Conservation (phyloP, 2,113 vertebrate species). For the Acrocephalus kingi region DNA sequence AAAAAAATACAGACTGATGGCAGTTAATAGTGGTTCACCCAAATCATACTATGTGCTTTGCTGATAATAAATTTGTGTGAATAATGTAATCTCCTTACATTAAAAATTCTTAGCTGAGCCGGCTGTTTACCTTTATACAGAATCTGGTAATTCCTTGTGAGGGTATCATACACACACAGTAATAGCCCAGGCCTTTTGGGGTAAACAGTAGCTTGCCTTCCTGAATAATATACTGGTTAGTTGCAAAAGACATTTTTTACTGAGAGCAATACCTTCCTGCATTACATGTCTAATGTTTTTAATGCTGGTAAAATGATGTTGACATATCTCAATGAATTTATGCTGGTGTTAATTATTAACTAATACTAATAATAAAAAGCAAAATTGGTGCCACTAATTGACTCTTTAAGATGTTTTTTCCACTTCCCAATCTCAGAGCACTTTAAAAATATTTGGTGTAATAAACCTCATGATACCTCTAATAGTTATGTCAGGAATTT, state of each 20-base stretch:
- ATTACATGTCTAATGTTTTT: not conserved
- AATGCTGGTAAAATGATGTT: not conserved
- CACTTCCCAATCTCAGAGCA: not conserved
- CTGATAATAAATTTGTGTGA: not conserved
- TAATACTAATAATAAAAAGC: not conserved
- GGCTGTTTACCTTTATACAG: not conserved
- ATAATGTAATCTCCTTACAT: not conserved
- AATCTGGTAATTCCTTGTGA: not conserved
- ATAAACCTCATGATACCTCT: not conserved
- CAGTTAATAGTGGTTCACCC: not conserved
- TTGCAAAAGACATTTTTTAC: not conserved
- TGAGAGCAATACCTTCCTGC: not conserved
- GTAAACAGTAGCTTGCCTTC: not conserved
- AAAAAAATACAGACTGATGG: not conserved
- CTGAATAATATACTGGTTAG: not conserved
- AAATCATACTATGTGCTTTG: not conserved
- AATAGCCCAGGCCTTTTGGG: not conserved
- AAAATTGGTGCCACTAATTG: not conserved
- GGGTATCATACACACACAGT: not conserved
- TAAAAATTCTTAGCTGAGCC: not conserved
- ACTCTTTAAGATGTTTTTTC: not conserved
- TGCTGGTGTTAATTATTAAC: fast-evolving
- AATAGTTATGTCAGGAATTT: not conserved
- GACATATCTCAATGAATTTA: not conserved
- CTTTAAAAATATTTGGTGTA: not conserved